phyloP scores from a whole-genome alignment of 2,113 vertebrate species.

The Toxotes jaculatrix region DNA sequence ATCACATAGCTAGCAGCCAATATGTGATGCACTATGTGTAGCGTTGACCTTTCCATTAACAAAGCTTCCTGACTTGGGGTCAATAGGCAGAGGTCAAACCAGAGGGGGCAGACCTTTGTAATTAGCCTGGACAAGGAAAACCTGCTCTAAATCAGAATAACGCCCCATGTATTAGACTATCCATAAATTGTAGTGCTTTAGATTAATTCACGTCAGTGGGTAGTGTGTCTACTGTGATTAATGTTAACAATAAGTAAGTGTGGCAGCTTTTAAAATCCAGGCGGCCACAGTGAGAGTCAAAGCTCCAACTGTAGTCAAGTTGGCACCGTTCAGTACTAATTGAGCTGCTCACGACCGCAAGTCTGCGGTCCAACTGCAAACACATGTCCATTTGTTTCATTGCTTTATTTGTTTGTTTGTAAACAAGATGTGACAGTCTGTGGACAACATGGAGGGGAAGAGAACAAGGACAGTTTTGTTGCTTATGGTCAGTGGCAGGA shows the following conservation, averaged over 20 bases:
- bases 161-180: conserved; percentile 23
- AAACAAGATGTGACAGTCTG: conserved; percentile 50
- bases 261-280: conserved; percentile 45
- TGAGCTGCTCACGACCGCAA: conserved; percentile 34
- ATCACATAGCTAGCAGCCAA: not conserved
- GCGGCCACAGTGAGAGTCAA: conserved; percentile 51
- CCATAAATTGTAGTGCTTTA: conserved; percentile 33
- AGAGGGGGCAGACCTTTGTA: conserved; percentile 47
- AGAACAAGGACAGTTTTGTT: conserved; percentile 49
- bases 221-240: conserved; percentile 30
- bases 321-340: conserved; percentile 49
- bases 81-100: conserved; percentile 66
- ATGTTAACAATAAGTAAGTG: conserved; percentile 43
- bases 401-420: conserved; percentile 56
- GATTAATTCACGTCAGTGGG: conserved; percentile 38
- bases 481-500: conserved; percentile 30
- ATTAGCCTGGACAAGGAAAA: conserved; percentile 62
- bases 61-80: conserved; percentile 69
- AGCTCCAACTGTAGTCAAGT: conserved; percentile 43
- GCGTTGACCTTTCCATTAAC: conserved; percentile 54
- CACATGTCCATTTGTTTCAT: conserved; percentile 43
- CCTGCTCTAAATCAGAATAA: conserved; percentile 49
- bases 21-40: conserved; percentile 32
- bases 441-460: conserved; percentile 19
- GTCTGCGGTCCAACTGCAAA: conserved; percentile 54